These are phyloP conservation scores for Sesamia nonagrioides DNA, from an alignment of 1,140 invertebrate genomes.

Conservation along the genomic window DNA sequence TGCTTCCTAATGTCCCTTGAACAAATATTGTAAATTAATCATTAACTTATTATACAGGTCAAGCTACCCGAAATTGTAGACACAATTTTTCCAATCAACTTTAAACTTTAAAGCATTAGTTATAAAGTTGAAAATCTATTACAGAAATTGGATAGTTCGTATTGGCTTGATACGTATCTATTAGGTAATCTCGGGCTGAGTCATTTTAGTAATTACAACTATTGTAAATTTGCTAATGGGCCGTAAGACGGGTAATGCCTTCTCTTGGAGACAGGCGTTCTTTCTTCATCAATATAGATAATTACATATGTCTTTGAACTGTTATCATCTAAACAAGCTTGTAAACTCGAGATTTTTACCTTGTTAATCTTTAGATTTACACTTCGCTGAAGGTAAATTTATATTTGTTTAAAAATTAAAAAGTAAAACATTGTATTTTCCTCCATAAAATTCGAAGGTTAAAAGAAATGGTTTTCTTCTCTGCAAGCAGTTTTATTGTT, in stretches of 20 bases:
- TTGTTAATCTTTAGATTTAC: not conserved
- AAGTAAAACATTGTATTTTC: not conserved
- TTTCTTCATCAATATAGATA: not conserved
- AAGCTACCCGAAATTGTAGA: no score
- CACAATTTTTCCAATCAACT: no score
- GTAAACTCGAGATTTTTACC: not conserved
- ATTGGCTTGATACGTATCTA: no score
- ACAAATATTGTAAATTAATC: not conserved
- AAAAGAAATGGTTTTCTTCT: slow-evolving; percentile 1
- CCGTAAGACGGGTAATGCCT: slow-evolving; percentile 5
- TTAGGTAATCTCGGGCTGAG: no score
- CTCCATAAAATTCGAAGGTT: not conserved
- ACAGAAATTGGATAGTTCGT: no score
- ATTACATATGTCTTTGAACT: not conserved
- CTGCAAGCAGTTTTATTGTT: no score
- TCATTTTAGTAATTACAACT: not conserved
- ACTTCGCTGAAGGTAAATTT: not conserved
- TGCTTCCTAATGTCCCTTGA: not conserved
- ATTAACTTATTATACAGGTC: no score
- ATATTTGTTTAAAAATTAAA: slow-evolving; percentile 7
- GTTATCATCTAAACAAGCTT: not conserved
- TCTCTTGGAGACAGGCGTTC: slow-evolving; percentile 2
- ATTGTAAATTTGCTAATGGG: not conserved
- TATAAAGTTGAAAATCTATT: no score
- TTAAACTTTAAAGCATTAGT: no score